phyloP scores from a whole-genome alignment of 2,888 invertebrate species.

The Pterostichus niger region DNA sequence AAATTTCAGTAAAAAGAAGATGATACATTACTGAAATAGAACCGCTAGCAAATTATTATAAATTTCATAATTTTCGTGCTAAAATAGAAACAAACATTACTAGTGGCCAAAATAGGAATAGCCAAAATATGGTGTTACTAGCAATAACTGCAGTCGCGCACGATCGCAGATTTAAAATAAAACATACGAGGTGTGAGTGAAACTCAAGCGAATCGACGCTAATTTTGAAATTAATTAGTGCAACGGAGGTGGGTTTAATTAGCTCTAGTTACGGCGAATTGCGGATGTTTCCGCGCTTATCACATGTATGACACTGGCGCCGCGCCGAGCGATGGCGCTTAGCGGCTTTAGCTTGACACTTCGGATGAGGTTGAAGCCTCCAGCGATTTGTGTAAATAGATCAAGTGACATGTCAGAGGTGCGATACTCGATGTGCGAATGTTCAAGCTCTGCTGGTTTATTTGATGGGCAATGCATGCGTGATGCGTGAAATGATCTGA shows the following conservation, averaged over 20 bases:
- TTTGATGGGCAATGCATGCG: not conserved
- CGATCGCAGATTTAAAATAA: too few relatives aligned
- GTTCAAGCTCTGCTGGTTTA: not conserved
- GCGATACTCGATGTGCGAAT: conserved; percentile 5
- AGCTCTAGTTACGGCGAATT: conserved; percentile 8
- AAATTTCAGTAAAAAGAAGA: too few relatives aligned
- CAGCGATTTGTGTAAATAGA: conserved; percentile 30
- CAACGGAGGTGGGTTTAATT: conserved; percentile 23
- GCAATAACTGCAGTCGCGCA: too few relatives aligned
- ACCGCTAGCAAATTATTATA: too few relatives aligned
- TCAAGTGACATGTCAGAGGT: conserved; percentile 28
- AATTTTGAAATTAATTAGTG: conserved; percentile 50
- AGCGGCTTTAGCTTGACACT: too few relatives aligned
- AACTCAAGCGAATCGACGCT: conserved; percentile 10
- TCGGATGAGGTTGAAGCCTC: not conserved
- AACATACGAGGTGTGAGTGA: too few relatives aligned
- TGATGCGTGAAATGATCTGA: too few relatives aligned
- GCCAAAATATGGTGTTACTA: too few relatives aligned
- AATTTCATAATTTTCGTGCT: too few relatives aligned
- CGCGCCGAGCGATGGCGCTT: not conserved
- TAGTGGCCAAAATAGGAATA: too few relatives aligned
- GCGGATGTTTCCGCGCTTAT: conserved; percentile 19
- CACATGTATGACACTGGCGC: not conserved
- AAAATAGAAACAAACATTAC: too few relatives aligned
- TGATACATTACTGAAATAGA: too few relatives aligned